A percentile compares a stretch with the other conserved stretches of the same genome.
Conservation (phyloP, 2,888 invertebrate genomes). For the Oligia latruncula region DNA sequence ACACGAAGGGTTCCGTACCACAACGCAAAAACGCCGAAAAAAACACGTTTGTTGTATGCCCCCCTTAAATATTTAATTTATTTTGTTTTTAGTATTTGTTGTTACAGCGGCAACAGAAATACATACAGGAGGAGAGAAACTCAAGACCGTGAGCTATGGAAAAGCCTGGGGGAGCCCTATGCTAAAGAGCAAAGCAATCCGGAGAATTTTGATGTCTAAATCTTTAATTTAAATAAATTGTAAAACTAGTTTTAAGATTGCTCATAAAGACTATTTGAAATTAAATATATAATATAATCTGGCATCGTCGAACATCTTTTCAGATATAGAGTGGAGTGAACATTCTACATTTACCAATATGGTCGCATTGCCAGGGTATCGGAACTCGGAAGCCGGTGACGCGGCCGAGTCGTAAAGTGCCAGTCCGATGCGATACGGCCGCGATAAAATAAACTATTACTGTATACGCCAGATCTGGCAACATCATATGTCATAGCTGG, state of each 20-base stretch:
- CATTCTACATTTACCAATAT: background rate
- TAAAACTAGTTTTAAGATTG: background rate
- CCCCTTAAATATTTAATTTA: too few species aligned
- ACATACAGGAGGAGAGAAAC: too few species aligned
- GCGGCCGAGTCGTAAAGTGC: slow-evolving; percentile 58
- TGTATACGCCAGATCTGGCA: slow-evolving; percentile 39
- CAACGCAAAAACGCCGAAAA: too few species aligned
- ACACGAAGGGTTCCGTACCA: too few species aligned
- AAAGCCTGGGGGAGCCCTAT: background rate
- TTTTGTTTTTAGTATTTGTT: too few species aligned
- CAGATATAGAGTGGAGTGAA: slow-evolving; percentile 12
- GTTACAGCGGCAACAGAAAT: too few species aligned
- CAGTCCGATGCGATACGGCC: slow-evolving; percentile 54
- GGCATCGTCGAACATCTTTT: background rate
- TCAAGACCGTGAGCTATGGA: background rate
- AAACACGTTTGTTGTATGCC: too few species aligned
- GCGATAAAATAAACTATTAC: slow-evolving; percentile 65
- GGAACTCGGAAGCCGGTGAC: slow-evolving; percentile 49
- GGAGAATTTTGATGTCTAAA: background rate
- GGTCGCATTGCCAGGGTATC: slow-evolving; percentile 28
- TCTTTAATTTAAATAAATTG: background rate
- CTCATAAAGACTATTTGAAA: background rate
- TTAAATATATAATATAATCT: background rate
- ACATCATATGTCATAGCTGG: slow-evolving; percentile 21
- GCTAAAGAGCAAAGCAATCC: background rate